Conservation (phyloP, 1,140 invertebrate species). For the Tetranychus cinnabarinus region DNA sequence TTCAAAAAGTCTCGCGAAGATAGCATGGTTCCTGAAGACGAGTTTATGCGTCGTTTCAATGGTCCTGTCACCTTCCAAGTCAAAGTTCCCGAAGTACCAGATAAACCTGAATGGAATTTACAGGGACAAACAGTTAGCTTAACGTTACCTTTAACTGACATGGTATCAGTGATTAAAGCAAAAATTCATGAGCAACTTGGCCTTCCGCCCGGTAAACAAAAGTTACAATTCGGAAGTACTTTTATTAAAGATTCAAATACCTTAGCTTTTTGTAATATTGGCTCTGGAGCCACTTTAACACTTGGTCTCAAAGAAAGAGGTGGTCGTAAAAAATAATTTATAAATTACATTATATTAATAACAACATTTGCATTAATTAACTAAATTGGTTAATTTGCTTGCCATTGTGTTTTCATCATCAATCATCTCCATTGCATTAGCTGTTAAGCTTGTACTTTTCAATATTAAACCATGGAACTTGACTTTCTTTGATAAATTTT, state of each 20-base stretch:
- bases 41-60: slow-evolving; percentile 46
- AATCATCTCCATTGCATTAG: not conserved
- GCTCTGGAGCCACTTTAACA: slow-evolving; percentile 52
- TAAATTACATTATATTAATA: not conserved
- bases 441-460: not conserved
- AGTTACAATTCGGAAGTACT: slow-evolving; percentile 77
- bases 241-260: slow-evolving; percentile 94
- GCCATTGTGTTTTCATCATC: no score
- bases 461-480: not conserved
- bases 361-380: not conserved
- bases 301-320: slow-evolving; percentile 89
- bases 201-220: slow-evolving; percentile 93
- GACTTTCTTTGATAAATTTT: not conserved
- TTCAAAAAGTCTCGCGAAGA: slow-evolving; percentile 77
- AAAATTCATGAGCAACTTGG: slow-evolving; percentile 66
- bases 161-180: slow-evolving; percentile 54
- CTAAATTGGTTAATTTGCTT: no score
- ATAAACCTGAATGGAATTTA: slow-evolving; percentile 89
- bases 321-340: slow-evolving; percentile 78
- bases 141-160: slow-evolving; percentile 50
- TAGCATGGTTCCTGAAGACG: slow-evolving; percentile 59
- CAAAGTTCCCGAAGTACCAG: slow-evolving; percentile 45
- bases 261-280: slow-evolving; percentile 84
- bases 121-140: slow-evolving; percentile 66
- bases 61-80: slow-evolving; percentile 52